Base-by-base conservation (phyloP, 2,888 invertebrate species). In the Chesias legatella region DNA sequence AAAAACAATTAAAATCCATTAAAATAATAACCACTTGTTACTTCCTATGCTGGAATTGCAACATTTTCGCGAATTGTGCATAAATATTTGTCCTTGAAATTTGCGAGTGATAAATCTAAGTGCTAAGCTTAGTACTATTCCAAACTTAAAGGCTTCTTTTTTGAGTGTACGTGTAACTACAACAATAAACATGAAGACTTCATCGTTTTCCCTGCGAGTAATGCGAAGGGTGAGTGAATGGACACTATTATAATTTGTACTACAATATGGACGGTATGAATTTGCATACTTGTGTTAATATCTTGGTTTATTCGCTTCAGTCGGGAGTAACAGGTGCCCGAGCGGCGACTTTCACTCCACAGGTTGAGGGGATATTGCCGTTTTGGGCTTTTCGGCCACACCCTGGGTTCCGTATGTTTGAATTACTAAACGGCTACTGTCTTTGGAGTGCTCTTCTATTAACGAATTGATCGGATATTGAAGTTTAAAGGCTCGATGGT, bases 181-280 rank as follows among this genome's bases (percentile, higher is more conserved):
- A 63, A 73, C 74, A 72, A 77, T 79, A 79, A 92, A 89, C 67
- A 94, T 93, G 94, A 94, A 93, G 91, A 93, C 93, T 25, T 93
- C 93, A 33, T 93, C 93, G 67, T 93, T 93, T 73, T 93, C 93
- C 10, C 90, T 94, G 34, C 92, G 93, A 56, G 93, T 94, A 63
- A 94, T 93, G 93, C 90, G 93, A 84, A 90, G 93, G 93, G 94
- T 93, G 74, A 91, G 93, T 90, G 13, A 17, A 3, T 3, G 5
- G 13, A 17, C 5, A 17, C 13, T 17, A 5, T 17, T 3, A 6
- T 22, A 7, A 7, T 31, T n/a, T 31, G 2, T 21, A 10, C 7
- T 10, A n/a, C 10, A 20, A 32, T 23, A 32, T 32, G 28, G 26
- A 40, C 11, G 32, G 31, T 35, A 35, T 21, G 17, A n/a, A 29